Evolutionary conservation across 2,888 invertebrate species (phyloP), one percentile per base, ranked within the genome.

Genomic region (Oscheius onirici): DNA sequence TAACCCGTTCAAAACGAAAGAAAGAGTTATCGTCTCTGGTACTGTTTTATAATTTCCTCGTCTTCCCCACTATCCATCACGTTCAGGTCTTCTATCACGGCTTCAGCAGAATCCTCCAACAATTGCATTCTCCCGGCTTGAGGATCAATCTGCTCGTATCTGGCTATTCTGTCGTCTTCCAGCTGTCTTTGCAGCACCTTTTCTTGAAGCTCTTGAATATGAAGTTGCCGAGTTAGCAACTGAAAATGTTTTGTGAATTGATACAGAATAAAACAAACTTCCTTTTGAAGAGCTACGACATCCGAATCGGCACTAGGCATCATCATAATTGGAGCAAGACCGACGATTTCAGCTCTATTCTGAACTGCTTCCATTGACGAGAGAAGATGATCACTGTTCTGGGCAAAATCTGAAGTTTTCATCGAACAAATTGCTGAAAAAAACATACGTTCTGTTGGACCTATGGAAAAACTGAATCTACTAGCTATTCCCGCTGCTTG

Each of bases 231-330:
- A 10, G 58, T 63, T 10, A 81, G 73, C 13, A 77, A 61, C 81
- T 81, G 66, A 46, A 77, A 71, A 40, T 15, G n/a, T 10, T n/a
- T 26, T 13, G 26, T 46, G 2, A 15, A 46, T 3, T 5, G 22
- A 6, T 3, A n/a, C 11, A 20, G 10, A 15, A 13, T 13, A 0
- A 26, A 17, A 41, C 13, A 15, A 11, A 80, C 78, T 72, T 80
- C 80, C 46, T 80, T 82, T 54, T 82, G 82, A 67, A 82, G 46
- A 44, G 66, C 46, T n/a, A 73, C 67, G 6, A 82, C 82, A 61
- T 78, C 77, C 8, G 70, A 66, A 67, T 80, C 80, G 0, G 60
- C 65, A 11, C 75, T 74, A 10, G 82, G 80, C 51, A 80, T 71
- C 69, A 82, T 65, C 57, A 77, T 66, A 43, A 82, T 72, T 1